These are phyloP conservation scores for Choreutis nemorana DNA, from an alignment of 2,888 invertebrate species.

Conservation along the genomic window DNA sequence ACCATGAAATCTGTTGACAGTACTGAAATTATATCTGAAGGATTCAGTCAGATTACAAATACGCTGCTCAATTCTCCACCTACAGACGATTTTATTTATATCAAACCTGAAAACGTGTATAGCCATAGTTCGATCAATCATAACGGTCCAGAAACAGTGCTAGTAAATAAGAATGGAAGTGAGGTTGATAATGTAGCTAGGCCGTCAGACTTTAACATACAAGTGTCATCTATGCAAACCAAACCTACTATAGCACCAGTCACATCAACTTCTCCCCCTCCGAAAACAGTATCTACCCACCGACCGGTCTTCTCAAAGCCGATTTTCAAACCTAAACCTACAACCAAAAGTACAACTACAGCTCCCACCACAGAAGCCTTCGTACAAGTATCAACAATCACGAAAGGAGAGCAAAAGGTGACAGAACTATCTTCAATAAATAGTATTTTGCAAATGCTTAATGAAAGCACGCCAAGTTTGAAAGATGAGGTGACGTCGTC, in stretches of 20 bases:
- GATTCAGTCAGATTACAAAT: constrained; percentile 65
- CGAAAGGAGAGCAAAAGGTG: constrained; percentile 48
- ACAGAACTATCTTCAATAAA: constrained; percentile 51
- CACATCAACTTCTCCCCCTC: constrained; percentile 29
- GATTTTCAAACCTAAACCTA: constrained; percentile 64
- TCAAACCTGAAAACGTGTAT: constrained; percentile 36
- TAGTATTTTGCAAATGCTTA: constrained; percentile 72
- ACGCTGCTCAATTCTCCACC: constrained; percentile 50
- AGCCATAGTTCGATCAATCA: constrained; percentile 68
- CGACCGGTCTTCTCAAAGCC: constrained; percentile 52
- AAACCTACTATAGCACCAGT: constrained; percentile 44
- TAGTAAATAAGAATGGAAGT: constrained; percentile 66
- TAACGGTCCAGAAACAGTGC: constrained; percentile 69
- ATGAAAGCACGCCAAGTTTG: constrained; percentile 51
- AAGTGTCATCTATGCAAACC: constrained; percentile 55
- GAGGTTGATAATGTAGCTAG: constrained; percentile 58
- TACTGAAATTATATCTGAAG: constrained; percentile 63
- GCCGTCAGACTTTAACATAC: constrained; percentile 59
- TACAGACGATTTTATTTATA: constrained; percentile 38
- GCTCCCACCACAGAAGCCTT: constrained; percentile 57
- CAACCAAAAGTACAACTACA: constrained; percentile 19
- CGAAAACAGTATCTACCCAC: constrained; percentile 45
- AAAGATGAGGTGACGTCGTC: constrained; percentile 41
- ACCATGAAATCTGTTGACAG: constrained; percentile 29
- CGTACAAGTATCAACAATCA: constrained; percentile 64